Evolutionary conservation across 2,113 vertebrate genomes (phyloP).

Genomic region (Orcinus orca): DNA sequence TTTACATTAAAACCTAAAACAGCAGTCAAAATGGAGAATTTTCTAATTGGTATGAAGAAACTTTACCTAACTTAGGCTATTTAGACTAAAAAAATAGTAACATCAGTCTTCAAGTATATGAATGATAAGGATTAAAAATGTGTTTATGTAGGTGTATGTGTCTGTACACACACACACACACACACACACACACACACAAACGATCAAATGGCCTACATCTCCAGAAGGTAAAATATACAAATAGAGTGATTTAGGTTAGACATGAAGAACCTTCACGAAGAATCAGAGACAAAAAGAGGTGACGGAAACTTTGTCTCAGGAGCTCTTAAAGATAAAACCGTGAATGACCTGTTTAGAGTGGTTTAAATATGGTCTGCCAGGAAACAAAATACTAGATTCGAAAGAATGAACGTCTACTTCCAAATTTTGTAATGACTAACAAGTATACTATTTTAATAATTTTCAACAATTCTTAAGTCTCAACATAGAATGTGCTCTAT

Average conservation of each 20-base stretch:
- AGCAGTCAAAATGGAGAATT: neutral
- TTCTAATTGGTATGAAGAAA: neutral
- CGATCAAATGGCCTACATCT: neutral
- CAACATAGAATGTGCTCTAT: neutral
- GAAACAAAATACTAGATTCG: neutral
- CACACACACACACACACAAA: neutral
- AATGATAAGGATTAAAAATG: neutral
- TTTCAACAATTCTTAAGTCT: neutral
- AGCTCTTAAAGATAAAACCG: neutral
- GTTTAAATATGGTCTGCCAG: neutral
- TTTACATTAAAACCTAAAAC: neutral
- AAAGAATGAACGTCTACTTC: neutral
- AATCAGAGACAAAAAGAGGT: neutral
- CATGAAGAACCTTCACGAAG: neutral
- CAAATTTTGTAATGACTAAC: neutral
- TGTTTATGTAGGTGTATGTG: neutral
- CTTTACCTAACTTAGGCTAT: neutral
- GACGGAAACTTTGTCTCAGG: neutral
- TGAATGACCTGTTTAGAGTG: neutral
- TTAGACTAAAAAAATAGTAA: neutral
- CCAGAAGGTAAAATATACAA: neutral
- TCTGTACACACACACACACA: too few species aligned
- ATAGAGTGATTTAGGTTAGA: neutral
- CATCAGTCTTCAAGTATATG: neutral
- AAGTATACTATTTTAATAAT: neutral